Evolutionary conservation across 2,113 vertebrate species (phyloP).

Genomic region (Otis tarda): DNA sequence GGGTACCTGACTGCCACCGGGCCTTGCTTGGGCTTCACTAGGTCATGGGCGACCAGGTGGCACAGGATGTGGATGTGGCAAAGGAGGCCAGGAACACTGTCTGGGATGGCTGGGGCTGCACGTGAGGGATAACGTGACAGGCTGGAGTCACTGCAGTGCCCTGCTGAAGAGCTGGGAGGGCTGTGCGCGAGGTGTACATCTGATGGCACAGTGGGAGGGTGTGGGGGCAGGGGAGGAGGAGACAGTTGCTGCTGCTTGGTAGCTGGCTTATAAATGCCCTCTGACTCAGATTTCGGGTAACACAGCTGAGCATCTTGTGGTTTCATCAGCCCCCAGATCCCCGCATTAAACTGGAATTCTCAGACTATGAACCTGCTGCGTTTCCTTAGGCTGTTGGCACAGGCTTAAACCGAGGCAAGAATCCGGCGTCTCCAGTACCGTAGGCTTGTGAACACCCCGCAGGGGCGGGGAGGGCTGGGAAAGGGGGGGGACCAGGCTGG

Average conservation of each 20-base stretch:
- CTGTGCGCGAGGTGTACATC: constrained; percentile 12
- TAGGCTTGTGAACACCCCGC: background rate
- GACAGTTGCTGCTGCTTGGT: constrained; percentile 41
- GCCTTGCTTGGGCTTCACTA: background rate
- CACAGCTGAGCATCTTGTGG: constrained; percentile 57
- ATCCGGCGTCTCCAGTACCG: background rate
- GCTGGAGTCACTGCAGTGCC: constrained; percentile 4
- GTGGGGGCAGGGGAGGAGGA: constrained; percentile 46
- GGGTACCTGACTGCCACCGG: too few species aligned
- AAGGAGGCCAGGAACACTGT: background rate
- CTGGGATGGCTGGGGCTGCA: background rate
- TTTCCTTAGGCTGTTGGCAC: constrained; percentile 58
- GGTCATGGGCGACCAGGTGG: rapidly evolving
- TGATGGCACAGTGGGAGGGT: constrained; percentile 55
- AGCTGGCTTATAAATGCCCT: constrained; percentile 62
- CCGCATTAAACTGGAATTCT: constrained; percentile 44
- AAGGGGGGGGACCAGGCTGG: background rate
- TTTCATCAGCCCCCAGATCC: constrained; percentile 51
- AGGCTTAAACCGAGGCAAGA: constrained; percentile 2
- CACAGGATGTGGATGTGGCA: background rate
- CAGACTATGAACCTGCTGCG: constrained; percentile 48
- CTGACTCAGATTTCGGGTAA: constrained; percentile 47
- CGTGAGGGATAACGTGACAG: constrained; percentile 30
- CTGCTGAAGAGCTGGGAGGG: background rate
- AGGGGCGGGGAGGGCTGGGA: background rate